Evolutionary conservation across 2,888 invertebrate genomes (phyloP).

Genomic region (Prionchulus punctatus): DNA sequence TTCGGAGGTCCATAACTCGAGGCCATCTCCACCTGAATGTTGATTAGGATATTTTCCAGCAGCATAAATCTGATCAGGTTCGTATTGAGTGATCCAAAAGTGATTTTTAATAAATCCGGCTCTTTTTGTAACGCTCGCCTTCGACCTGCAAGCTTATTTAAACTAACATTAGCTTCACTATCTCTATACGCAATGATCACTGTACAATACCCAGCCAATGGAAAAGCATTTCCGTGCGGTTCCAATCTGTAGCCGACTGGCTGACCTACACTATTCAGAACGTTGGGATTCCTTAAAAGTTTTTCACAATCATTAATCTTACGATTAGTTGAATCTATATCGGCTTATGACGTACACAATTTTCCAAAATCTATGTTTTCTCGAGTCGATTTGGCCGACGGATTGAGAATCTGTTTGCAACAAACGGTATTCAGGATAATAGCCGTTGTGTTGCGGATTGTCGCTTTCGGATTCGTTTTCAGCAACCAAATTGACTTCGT

Average conservation of each 20-base stretch:
- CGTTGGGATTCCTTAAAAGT: background rate
- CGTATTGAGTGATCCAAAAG: slow-evolving; percentile 12
- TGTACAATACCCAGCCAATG: background rate
- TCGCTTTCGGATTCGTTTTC: background rate
- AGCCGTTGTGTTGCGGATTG: slow-evolving; percentile 3
- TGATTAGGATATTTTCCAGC: slow-evolving; percentile 11
- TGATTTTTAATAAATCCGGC: slow-evolving; percentile 12
- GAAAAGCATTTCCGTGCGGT: background rate
- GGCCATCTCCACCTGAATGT: background rate
- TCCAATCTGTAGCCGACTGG: background rate
- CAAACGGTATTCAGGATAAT: slow-evolving; percentile 1
- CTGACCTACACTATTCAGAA: background rate
- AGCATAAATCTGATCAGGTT: background rate
- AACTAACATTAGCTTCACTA: too few relatives aligned
- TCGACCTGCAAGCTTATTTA: background rate
- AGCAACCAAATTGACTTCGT: slow-evolving; percentile 7
- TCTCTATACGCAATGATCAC: too few relatives aligned
- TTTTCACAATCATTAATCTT: too few relatives aligned
- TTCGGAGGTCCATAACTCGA: slow-evolving; percentile 9
- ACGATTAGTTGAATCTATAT: too few relatives aligned
- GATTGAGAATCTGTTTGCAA: too few relatives aligned
- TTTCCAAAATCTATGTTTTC: too few relatives aligned
- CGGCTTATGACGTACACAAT: too few relatives aligned
- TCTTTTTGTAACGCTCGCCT: slow-evolving; percentile 7
- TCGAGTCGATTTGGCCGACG: too few relatives aligned